phyloP scores from a whole-genome alignment of 2,888 invertebrate species.

The Diaprepes abbreviatus region DNA sequence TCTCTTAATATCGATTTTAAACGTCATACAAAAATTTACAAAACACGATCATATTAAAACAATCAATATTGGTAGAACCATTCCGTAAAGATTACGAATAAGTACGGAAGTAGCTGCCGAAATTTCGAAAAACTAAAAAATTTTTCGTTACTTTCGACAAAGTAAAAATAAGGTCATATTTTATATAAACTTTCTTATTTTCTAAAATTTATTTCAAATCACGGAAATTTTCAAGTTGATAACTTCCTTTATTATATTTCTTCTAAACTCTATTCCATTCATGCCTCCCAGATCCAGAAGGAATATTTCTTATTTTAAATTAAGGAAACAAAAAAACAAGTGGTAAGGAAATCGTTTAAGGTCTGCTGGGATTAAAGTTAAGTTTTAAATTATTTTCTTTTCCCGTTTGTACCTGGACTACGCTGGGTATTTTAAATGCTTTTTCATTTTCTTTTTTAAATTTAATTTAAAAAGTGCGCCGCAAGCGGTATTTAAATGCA shows the following conservation, averaged over 20 bases:
- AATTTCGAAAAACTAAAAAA: too few relatives aligned
- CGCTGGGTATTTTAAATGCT: slow-evolving; percentile 37
- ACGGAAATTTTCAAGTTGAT: background rate
- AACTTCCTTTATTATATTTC: background rate
- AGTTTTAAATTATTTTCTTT: slow-evolving; percentile 43
- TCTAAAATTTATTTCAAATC: too few relatives aligned
- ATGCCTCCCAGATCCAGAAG: background rate
- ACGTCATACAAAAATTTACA: too few relatives aligned
- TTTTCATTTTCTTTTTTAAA: slow-evolving; percentile 41
- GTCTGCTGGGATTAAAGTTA: slow-evolving; percentile 36
- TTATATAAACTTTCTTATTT: too few relatives aligned
- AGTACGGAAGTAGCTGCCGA: too few relatives aligned
- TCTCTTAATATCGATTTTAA: too few relatives aligned
- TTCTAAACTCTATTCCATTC: background rate
- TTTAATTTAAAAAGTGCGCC: slow-evolving; percentile 43
- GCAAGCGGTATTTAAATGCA: slow-evolving; percentile 38
- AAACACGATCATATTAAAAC: too few relatives aligned
- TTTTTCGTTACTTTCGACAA: too few relatives aligned
- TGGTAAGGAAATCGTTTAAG: slow-evolving; percentile 35
- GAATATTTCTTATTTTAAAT: slow-evolving; percentile 7
- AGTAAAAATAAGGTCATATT: too few relatives aligned
- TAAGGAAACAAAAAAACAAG: slow-evolving; percentile 5
- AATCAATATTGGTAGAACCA: too few relatives aligned
- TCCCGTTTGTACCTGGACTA: slow-evolving; percentile 30
- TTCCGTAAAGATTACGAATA: too few relatives aligned